These are phyloP conservation scores for Orchesellides sinensis DNA, from an alignment of 2,888 invertebrate genomes.

Conservation along the genomic window DNA sequence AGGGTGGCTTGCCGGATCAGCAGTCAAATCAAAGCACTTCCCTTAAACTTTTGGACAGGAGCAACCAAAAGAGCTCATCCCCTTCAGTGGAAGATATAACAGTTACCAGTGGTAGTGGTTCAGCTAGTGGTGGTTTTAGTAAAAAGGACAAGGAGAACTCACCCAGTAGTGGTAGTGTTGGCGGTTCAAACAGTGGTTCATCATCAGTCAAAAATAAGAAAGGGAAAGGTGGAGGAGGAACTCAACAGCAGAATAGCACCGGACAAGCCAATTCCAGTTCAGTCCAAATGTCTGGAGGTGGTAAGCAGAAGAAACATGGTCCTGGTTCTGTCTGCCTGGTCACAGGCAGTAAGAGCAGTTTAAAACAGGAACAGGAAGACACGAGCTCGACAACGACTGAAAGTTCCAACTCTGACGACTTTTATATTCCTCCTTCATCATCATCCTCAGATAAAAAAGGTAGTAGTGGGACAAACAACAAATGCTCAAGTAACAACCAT, in stretches of 20 bases:
- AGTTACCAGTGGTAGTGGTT: constrained; percentile 11
- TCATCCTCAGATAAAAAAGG: constrained; percentile 56
- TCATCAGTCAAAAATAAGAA: constrained; percentile 36
- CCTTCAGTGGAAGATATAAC: constrained; percentile 48
- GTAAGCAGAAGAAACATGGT: constrained; percentile 45
- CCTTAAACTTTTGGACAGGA: constrained; percentile 45
- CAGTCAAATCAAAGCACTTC: background rate
- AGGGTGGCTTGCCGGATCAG: constrained; percentile 2
- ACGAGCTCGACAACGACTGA: constrained; percentile 85
- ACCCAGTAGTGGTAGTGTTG: constrained; percentile 24
- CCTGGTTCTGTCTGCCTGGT: constrained; percentile 42
- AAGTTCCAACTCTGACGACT: constrained; percentile 82
- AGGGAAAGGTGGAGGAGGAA: constrained; percentile 63
- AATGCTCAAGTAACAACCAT: constrained; percentile 44
- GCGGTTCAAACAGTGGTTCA: background rate
- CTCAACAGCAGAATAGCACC: constrained; percentile 21
- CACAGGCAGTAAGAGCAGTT: constrained; percentile 22
- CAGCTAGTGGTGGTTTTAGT: constrained; percentile 29
- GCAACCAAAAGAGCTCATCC: constrained; percentile 54
- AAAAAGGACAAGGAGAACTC: constrained; percentile 63
- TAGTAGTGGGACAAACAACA: constrained; percentile 18
- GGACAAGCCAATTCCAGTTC: constrained; percentile 7
- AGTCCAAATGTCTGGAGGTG: background rate
- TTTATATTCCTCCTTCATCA: constrained; percentile 67
- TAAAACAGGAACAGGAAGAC: constrained; percentile 80